phyloP scores from a whole-genome alignment of 1,140 invertebrate genomes.

The Drosophila ananassae region DNA sequence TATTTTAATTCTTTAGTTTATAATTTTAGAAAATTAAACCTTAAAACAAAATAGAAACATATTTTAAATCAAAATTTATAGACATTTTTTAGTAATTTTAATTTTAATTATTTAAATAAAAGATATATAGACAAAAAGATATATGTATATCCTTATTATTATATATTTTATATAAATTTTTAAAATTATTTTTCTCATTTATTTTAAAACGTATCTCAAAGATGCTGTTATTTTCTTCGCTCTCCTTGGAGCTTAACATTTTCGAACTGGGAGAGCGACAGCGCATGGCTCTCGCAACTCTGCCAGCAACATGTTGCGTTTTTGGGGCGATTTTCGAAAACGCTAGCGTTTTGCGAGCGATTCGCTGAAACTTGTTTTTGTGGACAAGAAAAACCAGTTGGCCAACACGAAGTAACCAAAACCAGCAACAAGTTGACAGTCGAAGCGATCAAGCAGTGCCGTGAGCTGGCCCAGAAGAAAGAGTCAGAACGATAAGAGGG shows the following conservation, averaged over 20 bases:
- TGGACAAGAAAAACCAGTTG: slow-evolving; percentile 66
- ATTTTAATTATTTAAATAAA: too few relatives aligned
- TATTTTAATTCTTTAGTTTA: too few relatives aligned
- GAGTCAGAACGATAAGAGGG: background rate
- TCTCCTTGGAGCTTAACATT: background rate
- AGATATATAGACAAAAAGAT: too few relatives aligned
- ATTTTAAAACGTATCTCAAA: too few relatives aligned
- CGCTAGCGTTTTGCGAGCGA: slow-evolving; percentile 46
- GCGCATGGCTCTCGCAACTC: background rate
- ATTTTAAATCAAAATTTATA: too few relatives aligned
- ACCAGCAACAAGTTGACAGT: slow-evolving; percentile 46
- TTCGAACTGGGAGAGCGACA: slow-evolving; percentile 12
- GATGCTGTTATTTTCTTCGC: too few relatives aligned
- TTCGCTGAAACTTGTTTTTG: slow-evolving; percentile 36
- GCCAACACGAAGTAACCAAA: slow-evolving; percentile 10
- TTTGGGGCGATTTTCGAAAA: slow-evolving; percentile 28
- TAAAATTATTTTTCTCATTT: too few relatives aligned
- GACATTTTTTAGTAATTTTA: too few relatives aligned
- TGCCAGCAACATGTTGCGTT: slow-evolving; percentile 67
- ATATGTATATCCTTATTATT: too few relatives aligned
- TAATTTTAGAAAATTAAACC: too few relatives aligned
- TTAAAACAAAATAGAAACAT: too few relatives aligned
- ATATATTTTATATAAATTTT: too few relatives aligned
- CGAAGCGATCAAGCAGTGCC: slow-evolving; percentile 13
- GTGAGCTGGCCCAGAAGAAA: background rate